Evolutionary conservation across 2,888 invertebrate genomes (phyloP), one percentile per base, ranked within the genome.

Genomic region (Macropis europaea): DNA sequence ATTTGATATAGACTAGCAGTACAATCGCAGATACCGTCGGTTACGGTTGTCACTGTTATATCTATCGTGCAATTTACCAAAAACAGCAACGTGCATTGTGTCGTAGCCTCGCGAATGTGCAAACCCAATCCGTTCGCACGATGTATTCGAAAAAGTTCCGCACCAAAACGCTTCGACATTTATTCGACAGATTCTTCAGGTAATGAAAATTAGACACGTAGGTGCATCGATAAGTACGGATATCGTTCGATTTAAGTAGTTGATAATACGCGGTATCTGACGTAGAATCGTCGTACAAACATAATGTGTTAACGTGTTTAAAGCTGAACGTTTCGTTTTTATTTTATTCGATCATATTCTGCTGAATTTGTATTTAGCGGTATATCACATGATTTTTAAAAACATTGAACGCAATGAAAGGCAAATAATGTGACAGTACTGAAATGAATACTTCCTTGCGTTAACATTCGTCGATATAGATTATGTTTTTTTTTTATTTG

Each of bases 151-250:
- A 54, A 38, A 32, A 24, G 24, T 68, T 63, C 34, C 56, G 60
- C 15, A 63, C 19, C 11, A 75, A 52, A 43, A 70, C 48, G 2
- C 30, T 82, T 17, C 73, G 77, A 19, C 34, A 54, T 61, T 28
- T 79, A 7, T 54, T 82, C 53, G 66, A 57, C 28, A 71, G 60
- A 70, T 69, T 75, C 68, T 71, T 73, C 68, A 83, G 83, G 83
- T 83, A 82, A 77, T 59, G 34, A 15, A 73, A 42, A 53, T 32
- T 34, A 53, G 15, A 36, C 19, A 30, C 1, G 2, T 40, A 26
- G 19, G 15, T 32, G 22, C 19, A 62, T 48, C 34, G 26, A 24
- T 34, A 22, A n/a, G 5, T 26, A 38, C 28, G 36, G n/a, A 15
- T 15, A 28, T 36, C 13, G 2, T 11, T 47, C 19, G 26, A 52